A percentile compares a stretch with the other conserved stretches of the same genome.
Evolutionary conservation across 2,888 invertebrate genomes (phyloP).

Genomic region (Chaitophorus viminalis): DNA sequence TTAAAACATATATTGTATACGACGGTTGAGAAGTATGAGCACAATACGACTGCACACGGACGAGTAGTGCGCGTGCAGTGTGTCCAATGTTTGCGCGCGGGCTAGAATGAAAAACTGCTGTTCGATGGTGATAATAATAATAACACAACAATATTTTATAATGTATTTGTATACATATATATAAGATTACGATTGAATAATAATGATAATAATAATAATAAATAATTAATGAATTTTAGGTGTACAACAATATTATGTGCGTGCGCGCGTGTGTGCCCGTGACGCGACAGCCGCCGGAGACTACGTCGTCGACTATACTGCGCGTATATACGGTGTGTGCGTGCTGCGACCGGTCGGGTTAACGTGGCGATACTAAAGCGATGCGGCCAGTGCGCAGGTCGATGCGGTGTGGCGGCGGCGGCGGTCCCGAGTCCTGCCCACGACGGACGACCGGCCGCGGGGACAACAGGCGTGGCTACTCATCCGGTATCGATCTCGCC

Average conservation of each 20-base stretch:
- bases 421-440: neutral
- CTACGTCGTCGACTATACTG: neutral
- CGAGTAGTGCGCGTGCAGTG: too few relatives aligned
- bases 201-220: too few relatives aligned
- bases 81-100: too few relatives aligned
- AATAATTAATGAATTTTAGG: too few relatives aligned
- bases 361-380: constrained; percentile 36
- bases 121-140: too few relatives aligned
- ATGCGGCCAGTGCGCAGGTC: constrained; percentile 48
- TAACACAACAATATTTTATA: too few relatives aligned
- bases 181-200: too few relatives aligned
- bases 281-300: neutral
- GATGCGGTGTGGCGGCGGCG: neutral
- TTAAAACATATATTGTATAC: too few relatives aligned
- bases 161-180: too few relatives aligned
- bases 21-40: too few relatives aligned
- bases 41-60: too few relatives aligned
- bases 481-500: constrained; percentile 39
- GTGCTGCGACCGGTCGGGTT: constrained; percentile 30
- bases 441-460: neutral
- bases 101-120: too few relatives aligned
- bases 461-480: neutral
- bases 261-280: neutral
- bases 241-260: neutral
- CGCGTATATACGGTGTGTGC: neutral